Evolutionary conservation across 37 sponge, comb jelly and placozoan genomes (phyloP), one percentile per base, ranked within the genome.

Genomic region (Mnemiopsis leidyi): DNA sequence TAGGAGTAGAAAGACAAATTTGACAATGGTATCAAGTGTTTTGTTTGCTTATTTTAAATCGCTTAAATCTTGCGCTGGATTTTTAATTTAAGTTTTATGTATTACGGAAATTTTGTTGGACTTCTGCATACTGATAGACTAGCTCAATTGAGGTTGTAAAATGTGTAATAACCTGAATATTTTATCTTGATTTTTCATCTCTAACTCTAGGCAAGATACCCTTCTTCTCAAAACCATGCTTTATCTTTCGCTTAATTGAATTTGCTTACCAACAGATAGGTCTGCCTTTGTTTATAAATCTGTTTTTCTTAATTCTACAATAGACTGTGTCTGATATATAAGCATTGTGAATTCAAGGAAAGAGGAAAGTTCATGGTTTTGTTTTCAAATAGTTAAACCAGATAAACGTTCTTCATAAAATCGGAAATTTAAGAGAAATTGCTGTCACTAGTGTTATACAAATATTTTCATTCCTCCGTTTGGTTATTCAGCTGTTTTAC

Each of bases 391-490:
- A 48, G 9, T 48, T 48, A 18, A n/a, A 48, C 61, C 61, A 13
- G 61, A 48, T 48, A 48, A 48, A 18, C 61, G 61, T 48, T 48
- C 13, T 48, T 48, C 9, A 18, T 48, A 48, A 48, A 48, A 48
- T 48, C 13, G 61, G 61, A 48, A 48, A 48, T 48, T 48, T 48
- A 48, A 13, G 61, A 48, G 61, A 48, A 48, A 48, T 48, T 48
- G 61, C 61, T 48, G 61, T 48, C 61, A 48, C 61, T 48, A 48
- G 61, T 48, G 61, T 48, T 48, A 48, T 48, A 48, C 61, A 48
- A 48, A 48, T 48, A 48, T 48, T 77, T 77, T 77, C 79, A 77
- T 77, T 77, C 79, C 79, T 77, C 79, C 79, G 20, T 26, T 77
- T 77, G 79, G 79, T 77, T 32, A 77, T 34, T 1, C 20, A 71